These are phyloP conservation scores for Listrodromus nycthemerus DNA, from an alignment of 2,888 invertebrate species.

Conservation along the genomic window DNA sequence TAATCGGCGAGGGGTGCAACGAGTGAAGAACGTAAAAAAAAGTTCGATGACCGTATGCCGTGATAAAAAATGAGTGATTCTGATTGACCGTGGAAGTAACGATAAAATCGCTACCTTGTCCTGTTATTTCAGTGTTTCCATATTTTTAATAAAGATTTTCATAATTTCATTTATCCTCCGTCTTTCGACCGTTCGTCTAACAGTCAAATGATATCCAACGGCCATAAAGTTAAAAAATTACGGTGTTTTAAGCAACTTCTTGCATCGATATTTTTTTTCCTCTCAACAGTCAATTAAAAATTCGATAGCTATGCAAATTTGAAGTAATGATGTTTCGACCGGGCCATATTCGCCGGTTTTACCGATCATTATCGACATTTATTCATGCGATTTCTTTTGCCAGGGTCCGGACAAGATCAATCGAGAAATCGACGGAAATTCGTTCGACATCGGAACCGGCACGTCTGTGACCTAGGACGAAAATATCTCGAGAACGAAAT, in stretches of 20 bases:
- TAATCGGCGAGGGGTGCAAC: neutral
- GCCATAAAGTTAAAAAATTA: neutral
- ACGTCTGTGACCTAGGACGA: conserved; percentile 53
- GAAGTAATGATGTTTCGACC: neutral
- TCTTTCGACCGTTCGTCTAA: neutral
- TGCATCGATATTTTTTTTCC: neutral
- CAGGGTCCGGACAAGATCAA: neutral
- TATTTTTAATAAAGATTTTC: neutral
- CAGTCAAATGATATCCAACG: too few species aligned
- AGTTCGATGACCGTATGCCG: neutral
- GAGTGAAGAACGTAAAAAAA: neutral
- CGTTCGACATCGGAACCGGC: conserved; percentile 18
- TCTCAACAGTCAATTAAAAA: neutral
- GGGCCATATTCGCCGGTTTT: neutral
- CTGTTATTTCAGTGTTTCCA: neutral
- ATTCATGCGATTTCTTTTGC: neutral
- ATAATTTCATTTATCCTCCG: neutral
- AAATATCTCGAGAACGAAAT: conserved; percentile 52
- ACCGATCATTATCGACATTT: neutral
- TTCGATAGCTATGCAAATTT: neutral
- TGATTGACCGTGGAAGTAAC: neutral
- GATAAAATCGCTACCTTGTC: neutral
- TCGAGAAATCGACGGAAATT: conserved; percentile 7
- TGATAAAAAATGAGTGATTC: neutral
- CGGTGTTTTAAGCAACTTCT: neutral